Evolutionary conservation across 2,797 vertebrate species (phyloP).

Genomic region (Falco biarmicus): DNA sequence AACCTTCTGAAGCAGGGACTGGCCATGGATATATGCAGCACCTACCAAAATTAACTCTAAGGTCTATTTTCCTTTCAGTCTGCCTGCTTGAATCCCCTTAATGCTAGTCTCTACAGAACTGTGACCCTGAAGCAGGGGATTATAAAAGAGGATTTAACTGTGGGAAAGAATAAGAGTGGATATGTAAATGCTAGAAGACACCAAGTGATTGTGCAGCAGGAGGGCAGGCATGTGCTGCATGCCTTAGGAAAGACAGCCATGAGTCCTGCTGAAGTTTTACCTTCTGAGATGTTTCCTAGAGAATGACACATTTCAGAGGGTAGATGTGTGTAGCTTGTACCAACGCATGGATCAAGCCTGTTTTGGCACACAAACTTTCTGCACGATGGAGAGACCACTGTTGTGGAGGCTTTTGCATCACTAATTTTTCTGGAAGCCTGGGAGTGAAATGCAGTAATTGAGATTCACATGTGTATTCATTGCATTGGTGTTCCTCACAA

Average conservation of each 20-base stretch:
- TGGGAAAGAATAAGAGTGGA: background rate
- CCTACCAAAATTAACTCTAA: conserved; percentile 12
- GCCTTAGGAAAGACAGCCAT: background rate
- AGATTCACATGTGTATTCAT: background rate
- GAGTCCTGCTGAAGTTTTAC: background rate
- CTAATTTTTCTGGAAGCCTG: background rate
- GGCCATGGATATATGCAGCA: background rate
- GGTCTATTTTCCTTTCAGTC: background rate
- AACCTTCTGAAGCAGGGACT: background rate
- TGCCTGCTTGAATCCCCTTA: conserved; percentile 2
- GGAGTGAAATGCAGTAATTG: background rate
- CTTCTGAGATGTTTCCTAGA: background rate
- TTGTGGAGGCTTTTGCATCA: background rate
- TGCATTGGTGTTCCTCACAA: background rate
- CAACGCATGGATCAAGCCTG: background rate
- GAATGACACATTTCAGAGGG: background rate
- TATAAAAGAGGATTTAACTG: background rate
- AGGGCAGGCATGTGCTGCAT: background rate
- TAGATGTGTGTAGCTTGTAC: background rate
- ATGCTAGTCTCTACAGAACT: background rate
- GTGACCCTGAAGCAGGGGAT: background rate
- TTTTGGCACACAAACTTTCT: background rate
- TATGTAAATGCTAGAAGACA: conserved; percentile 27
- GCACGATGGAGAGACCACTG: background rate
- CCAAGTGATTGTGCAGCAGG: background rate